Evolutionary conservation across 2,888 invertebrate genomes (phyloP).

Genomic region (Brachypalpus laphriformis): DNA sequence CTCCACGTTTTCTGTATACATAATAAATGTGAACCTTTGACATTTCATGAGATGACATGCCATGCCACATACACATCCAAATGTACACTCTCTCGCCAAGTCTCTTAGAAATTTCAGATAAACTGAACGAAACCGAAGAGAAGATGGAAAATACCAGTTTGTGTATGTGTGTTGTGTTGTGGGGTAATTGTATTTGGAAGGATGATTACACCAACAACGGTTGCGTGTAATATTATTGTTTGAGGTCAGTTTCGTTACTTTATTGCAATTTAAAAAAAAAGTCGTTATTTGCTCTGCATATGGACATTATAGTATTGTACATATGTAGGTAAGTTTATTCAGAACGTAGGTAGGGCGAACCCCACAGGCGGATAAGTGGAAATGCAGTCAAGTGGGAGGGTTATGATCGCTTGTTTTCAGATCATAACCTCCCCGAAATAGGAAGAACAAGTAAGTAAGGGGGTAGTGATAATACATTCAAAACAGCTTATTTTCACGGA

Average conservation of each 20-base stretch:
- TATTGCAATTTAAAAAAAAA: conserved; percentile 5
- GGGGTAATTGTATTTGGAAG: neutral
- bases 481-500: no score
- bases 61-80: conserved; percentile 16
- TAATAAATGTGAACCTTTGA: conserved; percentile 60
- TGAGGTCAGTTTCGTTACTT: conserved; percentile 48
- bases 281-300: neutral
- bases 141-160: neutral
- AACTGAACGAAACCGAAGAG: conserved; percentile 47
- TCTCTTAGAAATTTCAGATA: neutral
- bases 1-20: conserved; percentile 49
- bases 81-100: neutral
- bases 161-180: neutral
- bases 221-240: conserved; percentile 52
- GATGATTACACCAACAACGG: conserved; percentile 14
- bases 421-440: no score
- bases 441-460: no score
- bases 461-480: no score
- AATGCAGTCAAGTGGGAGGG: no score
- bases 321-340: no score
- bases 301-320: neutral
- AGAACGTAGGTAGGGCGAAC: no score
- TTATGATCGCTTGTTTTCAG: no score
- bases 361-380: no score
- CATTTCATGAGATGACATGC: conserved; percentile 38